phyloP scores from a whole-genome alignment of 2,797 vertebrate species.

The Lutjanus argentimaculatus region DNA sequence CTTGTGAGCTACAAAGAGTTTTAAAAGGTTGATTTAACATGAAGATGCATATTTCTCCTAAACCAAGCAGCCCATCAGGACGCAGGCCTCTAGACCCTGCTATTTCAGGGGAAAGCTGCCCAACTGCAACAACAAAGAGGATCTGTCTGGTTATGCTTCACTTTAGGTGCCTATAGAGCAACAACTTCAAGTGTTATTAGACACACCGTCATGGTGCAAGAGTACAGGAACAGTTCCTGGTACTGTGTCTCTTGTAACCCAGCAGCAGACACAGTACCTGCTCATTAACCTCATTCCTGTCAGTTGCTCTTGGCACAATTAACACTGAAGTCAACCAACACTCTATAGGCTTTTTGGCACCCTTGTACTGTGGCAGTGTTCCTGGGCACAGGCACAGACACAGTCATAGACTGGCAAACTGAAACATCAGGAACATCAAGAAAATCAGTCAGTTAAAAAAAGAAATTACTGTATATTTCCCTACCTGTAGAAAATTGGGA shows the following conservation, averaged over 20 bases:
- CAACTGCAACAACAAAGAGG: background rate
- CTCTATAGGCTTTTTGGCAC: background rate
- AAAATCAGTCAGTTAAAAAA: background rate
- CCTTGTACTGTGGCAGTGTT: background rate
- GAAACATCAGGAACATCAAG: background rate
- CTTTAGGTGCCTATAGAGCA: background rate
- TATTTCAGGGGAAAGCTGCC: background rate
- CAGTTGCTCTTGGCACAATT: constrained; percentile 3
- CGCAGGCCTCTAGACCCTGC: background rate
- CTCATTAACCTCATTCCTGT: background rate
- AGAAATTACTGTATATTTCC: background rate
- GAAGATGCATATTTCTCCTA: background rate
- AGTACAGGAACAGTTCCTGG: background rate
- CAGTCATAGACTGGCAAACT: background rate
- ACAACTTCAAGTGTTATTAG: background rate
- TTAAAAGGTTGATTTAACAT: background rate
- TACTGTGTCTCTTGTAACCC: background rate
- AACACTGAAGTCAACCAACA: constrained; percentile 4
- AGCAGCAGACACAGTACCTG: background rate
- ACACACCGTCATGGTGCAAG: background rate
- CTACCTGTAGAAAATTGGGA: background rate
- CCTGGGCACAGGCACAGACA: background rate
- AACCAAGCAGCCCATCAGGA: background rate
- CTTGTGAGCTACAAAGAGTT: background rate
- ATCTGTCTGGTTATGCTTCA: background rate